Base-by-base conservation (phyloP, 2,113 vertebrate genomes). In the Pseudorasbora parva region DNA sequence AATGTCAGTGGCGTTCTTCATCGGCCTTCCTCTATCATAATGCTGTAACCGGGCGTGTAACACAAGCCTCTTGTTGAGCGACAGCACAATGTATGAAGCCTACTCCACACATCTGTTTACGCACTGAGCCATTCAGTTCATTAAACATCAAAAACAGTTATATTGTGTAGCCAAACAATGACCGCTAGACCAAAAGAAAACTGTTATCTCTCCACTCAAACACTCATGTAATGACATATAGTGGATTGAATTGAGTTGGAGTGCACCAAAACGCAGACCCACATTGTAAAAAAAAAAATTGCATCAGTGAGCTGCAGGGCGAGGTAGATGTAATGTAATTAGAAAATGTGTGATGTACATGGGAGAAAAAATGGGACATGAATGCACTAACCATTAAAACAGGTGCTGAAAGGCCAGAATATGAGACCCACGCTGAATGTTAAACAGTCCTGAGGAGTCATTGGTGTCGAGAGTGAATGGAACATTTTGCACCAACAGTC, bases 351-450 rank as follows among this genome's bases (percentile, higher is more conserved):
- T 87, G 85, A 78, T 75, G 75, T 62, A 79, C 82, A 78, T 15
- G 73, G 51, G 78, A 37, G 41, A 47, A 49, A 85, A 88, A 85
- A 81, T 86, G 47, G 81, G 85, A 30, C 17, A 23, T 75, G 81
- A 83, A 64, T 11, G 7, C 60, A 47, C 80, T 2, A 80, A 75
- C 84, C 8, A 85, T 82, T 83, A 83, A 82, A 77, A 74, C 77
- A 81, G 78, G 73, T 59, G 68, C 69, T 66, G 86, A 76, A 72
- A 76, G 86, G 83, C 89, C 77, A 79, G 83, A 59, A 74, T 11
- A 57, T 25, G 83, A 87, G 84, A 69, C 68, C 51, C 60, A 76
- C 27, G 41, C 33, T 90, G 91, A 43, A 92, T 93, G 86, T 47
- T 86, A 88, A 92, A 86, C 37, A 87, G 82, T 7, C n/a, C 21